A percentile compares a stretch with the other conserved stretches of the same genome.
Conservation (phyloP, 2,888 invertebrate species). For the Clostera curtula region DNA sequence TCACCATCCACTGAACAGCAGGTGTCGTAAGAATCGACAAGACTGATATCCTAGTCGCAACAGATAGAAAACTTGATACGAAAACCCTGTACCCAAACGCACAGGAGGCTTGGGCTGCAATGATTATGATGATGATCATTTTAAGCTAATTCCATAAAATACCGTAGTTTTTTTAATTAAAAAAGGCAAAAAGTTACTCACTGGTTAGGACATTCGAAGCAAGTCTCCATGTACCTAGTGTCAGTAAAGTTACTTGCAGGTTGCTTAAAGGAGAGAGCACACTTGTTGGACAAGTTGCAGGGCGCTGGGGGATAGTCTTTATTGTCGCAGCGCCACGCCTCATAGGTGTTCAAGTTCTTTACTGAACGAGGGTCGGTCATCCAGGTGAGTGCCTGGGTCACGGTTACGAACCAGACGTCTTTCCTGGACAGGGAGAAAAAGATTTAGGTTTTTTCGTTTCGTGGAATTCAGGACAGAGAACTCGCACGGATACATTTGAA, state of each 20-base stretch:
- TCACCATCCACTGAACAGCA: too few species aligned
- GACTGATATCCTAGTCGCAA: too few species aligned
- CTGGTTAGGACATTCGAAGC: constrained; percentile 87
- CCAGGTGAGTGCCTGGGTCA: constrained; percentile 92
- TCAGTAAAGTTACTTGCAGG: constrained; percentile 85
- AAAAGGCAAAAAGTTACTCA: constrained; percentile 42
- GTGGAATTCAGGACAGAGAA: too few species aligned
- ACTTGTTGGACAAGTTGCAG: constrained; percentile 88
- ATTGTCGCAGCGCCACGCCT: constrained; percentile 87
- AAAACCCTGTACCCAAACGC: too few species aligned
- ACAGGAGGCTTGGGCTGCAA: too few species aligned
- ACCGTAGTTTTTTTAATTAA: too few species aligned
- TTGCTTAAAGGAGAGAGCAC: constrained; percentile 86
- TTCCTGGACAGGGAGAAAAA: constrained; percentile 68
- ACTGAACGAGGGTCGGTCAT: constrained; percentile 88
- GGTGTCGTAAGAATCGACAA: too few species aligned
- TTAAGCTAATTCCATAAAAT: too few species aligned
- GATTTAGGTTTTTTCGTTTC: too few species aligned
- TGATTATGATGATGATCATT: too few species aligned
- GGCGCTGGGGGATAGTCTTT: constrained; percentile 82
- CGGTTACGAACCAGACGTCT: constrained; percentile 91
- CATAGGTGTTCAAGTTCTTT: constrained; percentile 80
- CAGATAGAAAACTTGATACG: too few species aligned
- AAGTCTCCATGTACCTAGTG: constrained; percentile 91
- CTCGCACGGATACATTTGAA: too few species aligned